Conservation (phyloP, 2,797 vertebrate genomes). For the Botia almorhae region DNA sequence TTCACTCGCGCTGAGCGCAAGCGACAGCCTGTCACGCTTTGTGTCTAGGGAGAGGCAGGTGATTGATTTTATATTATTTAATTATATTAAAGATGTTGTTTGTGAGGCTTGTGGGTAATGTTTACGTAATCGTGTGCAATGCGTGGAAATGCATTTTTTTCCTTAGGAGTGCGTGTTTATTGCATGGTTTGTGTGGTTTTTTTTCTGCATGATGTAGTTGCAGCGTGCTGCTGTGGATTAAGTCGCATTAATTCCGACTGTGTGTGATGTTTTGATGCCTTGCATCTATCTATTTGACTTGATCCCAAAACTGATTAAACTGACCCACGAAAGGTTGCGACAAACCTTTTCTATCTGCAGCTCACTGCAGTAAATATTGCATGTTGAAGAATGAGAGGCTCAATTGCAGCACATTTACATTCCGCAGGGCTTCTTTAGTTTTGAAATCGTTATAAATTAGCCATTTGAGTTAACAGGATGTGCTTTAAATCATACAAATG, state of each 20-base stretch:
- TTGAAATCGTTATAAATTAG: slow-evolving; percentile 2
- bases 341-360: neutral
- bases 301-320: neutral
- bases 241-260: slow-evolving; percentile 22
- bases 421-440: neutral
- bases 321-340: neutral
- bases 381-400: neutral
- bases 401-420: too few relatives aligned
- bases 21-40: slow-evolving; percentile 20
- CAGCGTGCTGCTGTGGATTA: slow-evolving; percentile 17
- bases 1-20: neutral
- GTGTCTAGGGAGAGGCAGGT: slow-evolving; percentile 1
- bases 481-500: neutral
- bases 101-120: neutral
- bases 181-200: slow-evolving; percentile 51
- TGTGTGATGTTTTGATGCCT: slow-evolving; percentile 17
- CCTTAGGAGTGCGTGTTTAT: neutral
- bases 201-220: slow-evolving; percentile 35
- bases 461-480: neutral
- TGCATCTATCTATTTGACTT: neutral
- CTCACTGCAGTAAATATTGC: neutral
- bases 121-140: slow-evolving; percentile 8
- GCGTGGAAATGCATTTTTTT: neutral
- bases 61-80: slow-evolving; percentile 33
- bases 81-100: neutral